These are phyloP conservation scores for Orestias chungarensis DNA, from an alignment of 2,797 vertebrate genomes.

Conservation along the genomic window DNA sequence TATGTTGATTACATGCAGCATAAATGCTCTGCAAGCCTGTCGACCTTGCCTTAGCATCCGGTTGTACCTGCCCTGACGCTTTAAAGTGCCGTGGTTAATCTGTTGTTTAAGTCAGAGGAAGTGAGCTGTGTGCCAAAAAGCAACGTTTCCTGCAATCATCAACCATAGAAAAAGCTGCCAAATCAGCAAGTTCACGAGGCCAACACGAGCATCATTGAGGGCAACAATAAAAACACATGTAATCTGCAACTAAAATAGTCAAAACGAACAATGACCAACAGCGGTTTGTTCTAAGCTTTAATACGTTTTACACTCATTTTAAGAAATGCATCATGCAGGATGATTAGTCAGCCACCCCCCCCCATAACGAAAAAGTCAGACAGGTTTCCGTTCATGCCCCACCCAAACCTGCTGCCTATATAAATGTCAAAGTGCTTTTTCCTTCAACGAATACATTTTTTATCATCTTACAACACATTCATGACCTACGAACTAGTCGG, in stretches of 20 bases:
- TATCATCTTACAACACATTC: too few relatives aligned
- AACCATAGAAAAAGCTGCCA: slow-evolving; percentile 28
- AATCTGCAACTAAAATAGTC: not conserved
- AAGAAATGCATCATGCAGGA: not conserved
- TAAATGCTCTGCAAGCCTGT: not conserved
- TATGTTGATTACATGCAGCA: not conserved
- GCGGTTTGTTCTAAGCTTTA: not conserved
- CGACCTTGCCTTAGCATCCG: slow-evolving; percentile 11
- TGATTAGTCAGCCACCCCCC: not conserved
- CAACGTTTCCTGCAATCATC: slow-evolving; percentile 50
- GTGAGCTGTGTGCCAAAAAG: slow-evolving; percentile 29
- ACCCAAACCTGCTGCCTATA: not conserved
- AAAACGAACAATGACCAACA: not conserved
- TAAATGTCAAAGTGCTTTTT: not conserved
- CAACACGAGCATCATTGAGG: not conserved
- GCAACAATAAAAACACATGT: not conserved
- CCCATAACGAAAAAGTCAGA: not conserved
- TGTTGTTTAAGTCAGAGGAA: slow-evolving; percentile 49
- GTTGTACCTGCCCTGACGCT: not conserved
- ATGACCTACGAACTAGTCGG: too few relatives aligned
- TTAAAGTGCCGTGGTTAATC: slow-evolving; percentile 14
- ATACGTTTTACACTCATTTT: not conserved
- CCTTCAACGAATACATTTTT: not conserved
- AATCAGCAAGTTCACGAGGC: slow-evolving; percentile 19
- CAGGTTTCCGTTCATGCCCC: not conserved